Evolutionary conservation across 2,888 invertebrate species (phyloP).

Genomic region (Itoplectis maculator): DNA sequence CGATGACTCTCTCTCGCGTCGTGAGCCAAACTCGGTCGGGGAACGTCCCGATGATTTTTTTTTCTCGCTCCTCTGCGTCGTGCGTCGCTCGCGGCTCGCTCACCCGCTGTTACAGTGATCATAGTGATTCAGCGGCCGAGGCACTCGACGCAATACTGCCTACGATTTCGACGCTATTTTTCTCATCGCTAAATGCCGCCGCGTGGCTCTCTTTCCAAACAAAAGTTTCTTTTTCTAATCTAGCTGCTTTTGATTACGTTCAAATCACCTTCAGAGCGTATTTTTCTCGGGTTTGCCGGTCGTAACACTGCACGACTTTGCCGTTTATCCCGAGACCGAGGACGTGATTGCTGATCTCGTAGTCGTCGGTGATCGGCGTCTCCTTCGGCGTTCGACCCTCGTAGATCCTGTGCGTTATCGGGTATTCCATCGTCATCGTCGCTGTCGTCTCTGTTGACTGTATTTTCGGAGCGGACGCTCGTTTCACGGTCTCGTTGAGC

Average conservation of each 20-base stretch:
- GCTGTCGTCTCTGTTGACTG: constrained; percentile 11
- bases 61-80: constrained; percentile 15
- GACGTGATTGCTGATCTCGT: constrained; percentile 96
- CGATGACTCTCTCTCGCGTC: constrained; percentile 76
- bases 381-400: constrained; percentile 88
- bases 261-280: constrained; percentile 94
- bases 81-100: constrained; percentile 19
- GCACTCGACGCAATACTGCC: constrained; percentile 20
- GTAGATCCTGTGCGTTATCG: constrained; percentile 75
- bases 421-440: constrained; percentile 74
- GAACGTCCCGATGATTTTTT: constrained; percentile 50
- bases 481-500: constrained; percentile 62
- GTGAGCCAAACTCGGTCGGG: constrained; percentile 65
- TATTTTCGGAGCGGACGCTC: constrained; percentile 45
- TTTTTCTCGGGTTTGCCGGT: constrained; percentile 90
- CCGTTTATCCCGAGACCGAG: constrained; percentile 99
- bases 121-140: constrained; percentile 32
- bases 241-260: not conserved
- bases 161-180: constrained; percentile 7
- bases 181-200: not conserved
- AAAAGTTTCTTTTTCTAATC: not conserved
- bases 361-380: constrained; percentile 94
- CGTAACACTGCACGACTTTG: constrained; percentile 98
- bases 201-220: constrained; percentile 2
- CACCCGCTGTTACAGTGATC: not conserved